Evolutionary conservation across 2,888 invertebrate genomes (phyloP).

Genomic region (Drosophila niveifrons): DNA sequence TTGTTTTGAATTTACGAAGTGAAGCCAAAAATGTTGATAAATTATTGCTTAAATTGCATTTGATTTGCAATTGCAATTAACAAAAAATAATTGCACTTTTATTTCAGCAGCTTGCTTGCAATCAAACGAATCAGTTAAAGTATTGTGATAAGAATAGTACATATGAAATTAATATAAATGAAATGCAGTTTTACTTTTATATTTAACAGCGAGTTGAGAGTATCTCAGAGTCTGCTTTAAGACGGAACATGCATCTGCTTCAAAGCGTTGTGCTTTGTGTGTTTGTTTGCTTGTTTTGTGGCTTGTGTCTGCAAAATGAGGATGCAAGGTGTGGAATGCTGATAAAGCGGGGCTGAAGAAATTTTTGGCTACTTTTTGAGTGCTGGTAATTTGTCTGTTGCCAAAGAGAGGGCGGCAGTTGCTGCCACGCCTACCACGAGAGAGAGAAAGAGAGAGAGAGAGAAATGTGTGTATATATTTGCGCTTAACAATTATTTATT

Average conservation of each 20-base stretch:
- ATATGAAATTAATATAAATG: too few relatives aligned
- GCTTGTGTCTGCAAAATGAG: constrained; percentile 4
- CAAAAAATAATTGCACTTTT: too few relatives aligned
- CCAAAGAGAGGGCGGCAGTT: constrained; percentile 25
- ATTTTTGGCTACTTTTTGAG: constrained; percentile 62
- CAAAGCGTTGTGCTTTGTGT: constrained; percentile 1
- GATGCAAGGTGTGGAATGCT: not conserved
- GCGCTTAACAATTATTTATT: constrained; percentile 77
- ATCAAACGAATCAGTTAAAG: too few relatives aligned
- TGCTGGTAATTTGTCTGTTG: constrained; percentile 74
- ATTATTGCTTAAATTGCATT: too few relatives aligned
- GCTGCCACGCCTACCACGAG: constrained; percentile 7
- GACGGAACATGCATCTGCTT: too few relatives aligned
- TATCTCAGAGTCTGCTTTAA: not conserved
- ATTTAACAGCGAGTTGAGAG: not conserved
- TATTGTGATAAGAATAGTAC: too few relatives aligned
- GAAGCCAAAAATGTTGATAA: too few relatives aligned
- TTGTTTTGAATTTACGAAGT: too few relatives aligned
- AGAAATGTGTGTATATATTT: constrained; percentile 60
- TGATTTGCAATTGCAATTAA: too few relatives aligned
- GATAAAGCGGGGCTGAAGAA: constrained; percentile 32
- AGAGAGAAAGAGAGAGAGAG: not conserved
- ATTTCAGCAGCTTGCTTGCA: too few relatives aligned
- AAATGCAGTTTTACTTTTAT: too few relatives aligned
- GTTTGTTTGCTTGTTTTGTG: constrained; percentile 17